Evolutionary conservation across 2,797 vertebrate genomes (phyloP), one percentile per base, ranked within the genome.

Genomic region (Pelobates cultripes): DNA sequence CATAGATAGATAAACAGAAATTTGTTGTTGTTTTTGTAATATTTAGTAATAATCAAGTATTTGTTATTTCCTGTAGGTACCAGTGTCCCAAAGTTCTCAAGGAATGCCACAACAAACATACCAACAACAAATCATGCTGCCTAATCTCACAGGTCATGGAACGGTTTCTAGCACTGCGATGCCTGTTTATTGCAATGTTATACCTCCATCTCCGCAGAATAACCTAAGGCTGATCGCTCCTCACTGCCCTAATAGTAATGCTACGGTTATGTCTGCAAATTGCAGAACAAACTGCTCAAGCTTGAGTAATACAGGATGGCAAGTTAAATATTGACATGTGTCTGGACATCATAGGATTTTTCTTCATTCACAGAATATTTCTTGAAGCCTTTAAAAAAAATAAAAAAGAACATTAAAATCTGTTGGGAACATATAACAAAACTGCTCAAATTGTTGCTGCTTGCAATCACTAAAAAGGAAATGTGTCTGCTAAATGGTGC

Each of bases 151-250:
- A 83, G 94, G 94, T 84, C 97, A 97, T 90, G 93, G 91, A 83
- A 12, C 57, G 12, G 4, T 60, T 4, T 15, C 57, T 4, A 60
- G 10, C 10, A 60, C 57, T 60, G 57, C 9, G 9, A 91, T 94
- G 89, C 93, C 94, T 77, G 91, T 96, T 74, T 98, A 96, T 94
- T 98, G 96, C 94, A 97, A 93, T 79, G 85, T 97, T 91, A 92
- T 96, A 89, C 93, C 96, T 80, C 92, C 94, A 70, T 89, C 90
- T 85, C 93, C 95, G 55, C 95, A 95, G 85, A 91, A 91, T 89
- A 91, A 87, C 87, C 90, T 94, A 64, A 86, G 93, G 85, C 80
- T 95, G 90, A 88, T 94, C 53, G 89, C 90, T 60, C 90, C 91
- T 41, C 93, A 91, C 87, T 94, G 94, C 86, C 92, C 92, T 79